These are phyloP conservation scores for Ophion slaviceki DNA, from an alignment of 2,888 invertebrate genomes.

Conservation along the genomic window DNA sequence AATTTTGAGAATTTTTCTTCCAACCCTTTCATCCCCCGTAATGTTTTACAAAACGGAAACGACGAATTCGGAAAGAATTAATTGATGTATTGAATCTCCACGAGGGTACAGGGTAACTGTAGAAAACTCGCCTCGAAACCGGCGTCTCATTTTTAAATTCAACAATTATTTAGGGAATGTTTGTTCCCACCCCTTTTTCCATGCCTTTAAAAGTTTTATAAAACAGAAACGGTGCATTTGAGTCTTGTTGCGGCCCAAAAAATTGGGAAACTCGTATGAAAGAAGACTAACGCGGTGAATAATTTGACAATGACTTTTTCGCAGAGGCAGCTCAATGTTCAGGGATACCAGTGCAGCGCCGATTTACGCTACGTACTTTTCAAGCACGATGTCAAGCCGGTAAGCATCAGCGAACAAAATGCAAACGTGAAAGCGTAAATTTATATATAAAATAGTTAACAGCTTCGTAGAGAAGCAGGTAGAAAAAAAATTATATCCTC, in stretches of 20 bases:
- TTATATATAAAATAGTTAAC: conserved; percentile 3
- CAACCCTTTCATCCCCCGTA: not conserved
- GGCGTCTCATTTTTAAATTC: not conserved
- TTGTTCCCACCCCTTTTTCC: not conserved
- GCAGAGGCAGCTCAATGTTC: conserved; percentile 94
- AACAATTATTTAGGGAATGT: not conserved
- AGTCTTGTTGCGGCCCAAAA: no score
- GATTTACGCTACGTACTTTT: conserved; percentile 95
- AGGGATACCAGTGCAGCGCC: conserved; percentile 93
- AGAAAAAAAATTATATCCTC: conserved; percentile 42
- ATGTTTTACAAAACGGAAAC: not conserved
- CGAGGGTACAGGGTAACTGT: not conserved
- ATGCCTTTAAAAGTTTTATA: not conserved
- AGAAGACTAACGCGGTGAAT: not conserved
- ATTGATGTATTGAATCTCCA: no score
- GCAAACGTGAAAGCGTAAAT: not conserved
- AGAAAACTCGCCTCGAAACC: not conserved
- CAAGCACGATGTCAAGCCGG: conserved; percentile 95
- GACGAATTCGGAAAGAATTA: not conserved
- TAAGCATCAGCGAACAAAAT: conserved; percentile 83
- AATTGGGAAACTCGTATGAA: no score
- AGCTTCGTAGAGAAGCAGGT: conserved; percentile 2
- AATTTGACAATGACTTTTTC: conserved; percentile 74
- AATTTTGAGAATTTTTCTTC: not conserved
- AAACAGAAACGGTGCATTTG: not conserved